phyloP scores from a whole-genome alignment of 2,113 vertebrate genomes.

The Toxotes chatareus region DNA sequence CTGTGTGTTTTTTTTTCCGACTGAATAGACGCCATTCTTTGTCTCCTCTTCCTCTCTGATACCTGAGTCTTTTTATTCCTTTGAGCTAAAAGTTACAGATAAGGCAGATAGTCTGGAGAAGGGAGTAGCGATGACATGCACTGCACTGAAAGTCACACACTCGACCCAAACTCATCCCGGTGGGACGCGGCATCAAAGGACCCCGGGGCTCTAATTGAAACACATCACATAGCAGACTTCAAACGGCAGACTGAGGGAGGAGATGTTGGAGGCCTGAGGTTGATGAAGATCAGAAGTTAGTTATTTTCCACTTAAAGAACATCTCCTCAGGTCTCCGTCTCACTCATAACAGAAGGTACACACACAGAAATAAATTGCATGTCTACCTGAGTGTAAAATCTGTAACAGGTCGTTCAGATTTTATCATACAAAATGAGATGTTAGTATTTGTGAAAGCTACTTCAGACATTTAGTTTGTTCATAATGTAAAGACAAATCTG shows the following conservation, averaged over 20 bases:
- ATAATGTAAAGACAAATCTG: no score
- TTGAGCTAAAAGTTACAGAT: background rate
- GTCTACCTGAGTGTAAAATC: background rate
- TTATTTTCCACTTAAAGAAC: background rate
- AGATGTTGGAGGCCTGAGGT: background rate
- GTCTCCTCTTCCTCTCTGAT: background rate
- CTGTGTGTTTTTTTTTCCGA: background rate
- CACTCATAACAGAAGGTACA: background rate
- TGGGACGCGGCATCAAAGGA: background rate
- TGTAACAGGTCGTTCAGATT: background rate
- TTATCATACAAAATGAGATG: no score
- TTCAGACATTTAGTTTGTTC: no score
- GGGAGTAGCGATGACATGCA: background rate
- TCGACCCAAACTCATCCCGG: background rate
- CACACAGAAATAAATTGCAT: background rate
- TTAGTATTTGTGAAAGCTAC: no score
- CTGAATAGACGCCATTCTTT: background rate
- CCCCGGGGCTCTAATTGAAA: background rate
- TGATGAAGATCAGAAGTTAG: slow-evolving; percentile 9
- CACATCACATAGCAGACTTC: slow-evolving; percentile 13
- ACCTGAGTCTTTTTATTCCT: background rate
- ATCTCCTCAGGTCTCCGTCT: background rate
- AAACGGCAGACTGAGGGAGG: background rate
- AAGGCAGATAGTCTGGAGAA: background rate
- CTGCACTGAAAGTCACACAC: background rate